phyloP scores from a whole-genome alignment of 2,113 vertebrate genomes.

The Gorilla gorilla region DNA sequence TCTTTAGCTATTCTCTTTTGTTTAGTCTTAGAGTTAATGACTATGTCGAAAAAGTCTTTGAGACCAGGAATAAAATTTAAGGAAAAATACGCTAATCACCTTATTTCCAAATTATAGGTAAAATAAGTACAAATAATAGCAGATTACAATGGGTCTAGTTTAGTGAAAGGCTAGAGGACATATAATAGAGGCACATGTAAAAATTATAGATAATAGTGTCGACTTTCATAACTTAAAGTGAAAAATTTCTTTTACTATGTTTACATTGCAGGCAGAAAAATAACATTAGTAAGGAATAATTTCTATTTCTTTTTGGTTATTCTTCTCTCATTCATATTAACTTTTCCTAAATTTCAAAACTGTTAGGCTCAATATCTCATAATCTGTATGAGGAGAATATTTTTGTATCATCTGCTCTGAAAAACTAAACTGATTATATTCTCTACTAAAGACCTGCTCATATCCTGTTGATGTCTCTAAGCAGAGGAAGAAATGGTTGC shows the following conservation, averaged over 20 bases:
- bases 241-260: not conserved
- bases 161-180: not conserved
- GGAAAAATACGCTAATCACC: not conserved
- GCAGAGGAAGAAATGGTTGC: too few species aligned
- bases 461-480: not conserved
- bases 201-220: too few species aligned
- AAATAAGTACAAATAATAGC: slow-evolving; percentile 15
- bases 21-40: not conserved
- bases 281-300: not conserved
- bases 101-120: not conserved
- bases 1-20: not conserved
- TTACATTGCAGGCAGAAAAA: slow-evolving; percentile 12
- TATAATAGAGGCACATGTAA: too few species aligned
- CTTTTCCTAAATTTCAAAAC: not conserved
- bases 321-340: not conserved
- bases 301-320: not conserved
- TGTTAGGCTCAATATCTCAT: not conserved
- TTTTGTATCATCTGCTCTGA: not conserved
- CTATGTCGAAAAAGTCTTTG: not conserved
- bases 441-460: not conserved
- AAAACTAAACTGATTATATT: not conserved
- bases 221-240: not conserved
- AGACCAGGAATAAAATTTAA: not conserved
- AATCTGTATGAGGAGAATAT: not conserved
- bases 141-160: not conserved